phyloP scores from a whole-genome alignment of 2,113 vertebrate species.

The Athene noctua region DNA sequence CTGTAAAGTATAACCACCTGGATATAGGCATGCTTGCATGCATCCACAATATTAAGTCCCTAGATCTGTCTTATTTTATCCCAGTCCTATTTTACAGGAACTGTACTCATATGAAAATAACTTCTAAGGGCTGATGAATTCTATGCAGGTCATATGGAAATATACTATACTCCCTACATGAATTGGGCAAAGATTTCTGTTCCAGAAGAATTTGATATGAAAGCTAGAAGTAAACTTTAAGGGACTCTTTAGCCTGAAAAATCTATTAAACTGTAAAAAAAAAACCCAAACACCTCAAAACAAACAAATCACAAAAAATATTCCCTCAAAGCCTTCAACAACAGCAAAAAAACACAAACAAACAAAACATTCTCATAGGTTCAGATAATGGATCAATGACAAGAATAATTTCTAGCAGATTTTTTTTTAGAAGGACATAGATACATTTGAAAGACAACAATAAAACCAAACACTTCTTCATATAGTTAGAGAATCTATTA shows the following conservation, averaged over 20 bases:
- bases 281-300: neutral
- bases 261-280: neutral
- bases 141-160: neutral
- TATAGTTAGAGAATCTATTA: neutral
- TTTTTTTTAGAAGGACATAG: neutral
- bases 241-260: neutral
- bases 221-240: neutral
- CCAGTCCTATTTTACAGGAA: neutral
- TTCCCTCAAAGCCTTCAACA: neutral
- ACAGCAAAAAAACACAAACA: neutral
- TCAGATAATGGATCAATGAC: neutral
- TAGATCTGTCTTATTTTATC: neutral
- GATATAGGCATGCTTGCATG: neutral
- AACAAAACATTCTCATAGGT: neutral
- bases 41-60: neutral
- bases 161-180: neutral
- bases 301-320: neutral
- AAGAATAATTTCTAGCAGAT: neutral
- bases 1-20: neutral
- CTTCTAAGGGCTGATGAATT: neutral
- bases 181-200: neutral
- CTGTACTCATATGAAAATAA: neutral
- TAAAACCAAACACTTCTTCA: neutral
- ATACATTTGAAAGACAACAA: neutral
- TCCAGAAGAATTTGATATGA: neutral